phyloP scores from a whole-genome alignment of 1,140 invertebrate genomes.

The Radopholus similis region DNA sequence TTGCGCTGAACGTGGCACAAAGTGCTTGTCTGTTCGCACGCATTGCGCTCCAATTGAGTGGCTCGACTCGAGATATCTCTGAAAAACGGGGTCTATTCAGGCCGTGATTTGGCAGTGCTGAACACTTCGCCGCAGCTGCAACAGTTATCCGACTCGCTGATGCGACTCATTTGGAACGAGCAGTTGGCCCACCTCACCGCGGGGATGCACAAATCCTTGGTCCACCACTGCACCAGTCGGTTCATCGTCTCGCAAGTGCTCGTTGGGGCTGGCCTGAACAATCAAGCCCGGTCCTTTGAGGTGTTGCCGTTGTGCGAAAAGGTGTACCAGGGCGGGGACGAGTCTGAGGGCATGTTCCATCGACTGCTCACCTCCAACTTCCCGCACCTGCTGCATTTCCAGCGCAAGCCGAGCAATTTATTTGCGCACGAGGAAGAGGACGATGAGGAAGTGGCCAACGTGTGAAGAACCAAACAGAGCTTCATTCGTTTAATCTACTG shows the following conservation, averaged over 20 bases:
- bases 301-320: constrained; percentile 41
- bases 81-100: not conserved
- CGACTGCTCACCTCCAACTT: constrained; percentile 26
- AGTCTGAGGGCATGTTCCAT: constrained; percentile 7
- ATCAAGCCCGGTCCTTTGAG: constrained; percentile 9
- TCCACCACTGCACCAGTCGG: constrained; percentile 34
- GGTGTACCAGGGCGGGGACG: constrained; percentile 15
- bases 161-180: constrained; percentile 32
- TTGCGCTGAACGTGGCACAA: constrained; percentile 34
- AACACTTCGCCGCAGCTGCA: constrained; percentile 30
- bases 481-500: not conserved
- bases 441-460: constrained; percentile 39
- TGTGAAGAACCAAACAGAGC: constrained; percentile 14
- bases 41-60: constrained; percentile 32
- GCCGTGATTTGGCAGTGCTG: constrained; percentile 21
- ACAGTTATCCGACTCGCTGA: constrained; percentile 32
- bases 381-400: constrained; percentile 18
- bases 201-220: constrained; percentile 7
- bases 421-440: not conserved
- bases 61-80: constrained; percentile 1
- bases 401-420: constrained; percentile 5
- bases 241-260: constrained; percentile 39
- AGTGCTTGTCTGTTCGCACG: constrained; percentile 42
- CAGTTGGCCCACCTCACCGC: constrained; percentile 25
- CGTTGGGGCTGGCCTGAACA: not conserved